A percentile compares a stretch with the other conserved stretches of the same genome.
These are phyloP conservation scores for Chaetogeoica ovagalla DNA, from an alignment of 2,888 invertebrate genomes.

Conservation along the genomic window DNA sequence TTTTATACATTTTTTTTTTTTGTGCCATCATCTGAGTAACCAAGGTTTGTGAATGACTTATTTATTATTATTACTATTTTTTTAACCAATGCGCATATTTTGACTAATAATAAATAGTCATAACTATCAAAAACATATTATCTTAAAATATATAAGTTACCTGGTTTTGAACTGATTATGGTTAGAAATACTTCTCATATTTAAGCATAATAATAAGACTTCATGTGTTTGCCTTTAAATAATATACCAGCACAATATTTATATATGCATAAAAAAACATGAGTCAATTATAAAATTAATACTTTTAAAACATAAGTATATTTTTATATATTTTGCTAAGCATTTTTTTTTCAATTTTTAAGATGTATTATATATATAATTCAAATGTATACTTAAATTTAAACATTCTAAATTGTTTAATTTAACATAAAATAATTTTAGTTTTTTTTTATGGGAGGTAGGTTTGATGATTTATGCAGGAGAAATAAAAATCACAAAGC, in stretches of 20 bases:
- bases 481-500: slow-evolving; percentile 40
- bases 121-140: slow-evolving; percentile 42
- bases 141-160: slow-evolving; percentile 52
- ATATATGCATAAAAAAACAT: slow-evolving; percentile 25
- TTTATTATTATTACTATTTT: slow-evolving; percentile 8
- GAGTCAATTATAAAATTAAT: slow-evolving; percentile 42
- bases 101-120: slow-evolving; percentile 29
- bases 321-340: slow-evolving; percentile 38
- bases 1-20: slow-evolving; percentile 17
- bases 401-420: slow-evolving; percentile 34
- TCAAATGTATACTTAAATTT: slow-evolving; percentile 31
- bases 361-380: slow-evolving; percentile 11
- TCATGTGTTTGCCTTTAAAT: slow-evolving; percentile 22
- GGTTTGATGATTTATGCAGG: slow-evolving; percentile 41
- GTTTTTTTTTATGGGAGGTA: slow-evolving; percentile 19
- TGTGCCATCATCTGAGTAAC: slow-evolving; percentile 44
- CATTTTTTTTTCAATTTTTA: slow-evolving; percentile 7
- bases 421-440: slow-evolving; percentile 37
- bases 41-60: slow-evolving; percentile 48
- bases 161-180: slow-evolving; percentile 50
- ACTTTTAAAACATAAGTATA: slow-evolving; percentile 30
- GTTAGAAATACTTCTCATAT: slow-evolving; percentile 38
- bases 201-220: slow-evolving; percentile 38
- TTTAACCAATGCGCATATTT: slow-evolving; percentile 8
- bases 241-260: slow-evolving; percentile 39